Evolutionary conservation across 1,140 invertebrate genomes (phyloP).

Genomic region (Hyles euphorbiae): DNA sequence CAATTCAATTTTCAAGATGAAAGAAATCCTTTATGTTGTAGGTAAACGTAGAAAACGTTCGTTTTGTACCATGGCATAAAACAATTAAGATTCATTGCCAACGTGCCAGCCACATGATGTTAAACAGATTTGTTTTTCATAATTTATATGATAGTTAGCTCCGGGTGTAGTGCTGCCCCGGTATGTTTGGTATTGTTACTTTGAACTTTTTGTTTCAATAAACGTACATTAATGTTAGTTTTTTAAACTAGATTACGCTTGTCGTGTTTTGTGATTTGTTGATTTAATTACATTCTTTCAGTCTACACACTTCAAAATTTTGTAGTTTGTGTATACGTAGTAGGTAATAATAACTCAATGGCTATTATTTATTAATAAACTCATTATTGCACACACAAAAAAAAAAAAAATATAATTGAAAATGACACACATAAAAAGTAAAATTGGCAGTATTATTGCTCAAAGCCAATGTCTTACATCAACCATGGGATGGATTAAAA

Average conservation of each 20-base stretch:
- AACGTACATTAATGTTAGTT: slow-evolving; percentile 17
- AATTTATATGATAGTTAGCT: slow-evolving; percentile 61
- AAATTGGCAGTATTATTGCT: no score
- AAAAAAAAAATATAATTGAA: no score
- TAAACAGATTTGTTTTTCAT: slow-evolving; percentile 61
- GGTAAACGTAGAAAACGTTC: slow-evolving; percentile 14
- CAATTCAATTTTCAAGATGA: slow-evolving; percentile 10
- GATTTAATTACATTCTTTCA: neutral
- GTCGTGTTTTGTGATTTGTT: neutral
- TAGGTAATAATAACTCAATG: no score
- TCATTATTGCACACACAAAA: no score
- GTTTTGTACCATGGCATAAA: slow-evolving; percentile 23
- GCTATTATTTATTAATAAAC: no score
- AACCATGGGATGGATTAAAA: no score
- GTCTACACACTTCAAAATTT: no score
- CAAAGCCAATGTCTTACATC: no score
- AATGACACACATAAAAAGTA: no score
- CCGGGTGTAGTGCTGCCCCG: slow-evolving; percentile 28
- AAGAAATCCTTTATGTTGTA: slow-evolving; percentile 10
- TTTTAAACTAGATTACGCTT: slow-evolving; percentile 1
- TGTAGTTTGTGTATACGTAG: no score
- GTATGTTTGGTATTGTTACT: slow-evolving; percentile 37
- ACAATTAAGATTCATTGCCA: slow-evolving; percentile 48
- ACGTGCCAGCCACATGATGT: slow-evolving; percentile 45
- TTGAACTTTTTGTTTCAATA: slow-evolving; percentile 40